Evolutionary conservation across 2,797 vertebrate genomes (phyloP).

Genomic region (Buphagus erythrorhynchus): DNA sequence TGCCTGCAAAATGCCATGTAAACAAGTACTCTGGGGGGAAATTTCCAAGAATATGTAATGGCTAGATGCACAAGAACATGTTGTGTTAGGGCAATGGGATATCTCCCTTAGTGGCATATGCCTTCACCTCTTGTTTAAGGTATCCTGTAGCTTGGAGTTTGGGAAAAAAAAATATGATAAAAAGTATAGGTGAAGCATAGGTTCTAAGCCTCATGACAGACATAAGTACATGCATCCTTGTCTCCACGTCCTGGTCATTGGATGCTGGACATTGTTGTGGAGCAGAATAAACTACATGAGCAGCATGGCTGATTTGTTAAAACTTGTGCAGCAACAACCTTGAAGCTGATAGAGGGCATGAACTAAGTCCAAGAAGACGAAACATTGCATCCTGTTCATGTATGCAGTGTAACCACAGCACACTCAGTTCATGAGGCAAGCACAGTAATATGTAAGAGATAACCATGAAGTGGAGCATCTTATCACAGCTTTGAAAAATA

Average conservation of each 20-base stretch:
- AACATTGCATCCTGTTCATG: not conserved
- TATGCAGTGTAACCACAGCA: not conserved
- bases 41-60: not conserved
- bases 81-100: not conserved
- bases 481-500: not conserved
- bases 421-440: fast-evolving
- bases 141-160: not conserved
- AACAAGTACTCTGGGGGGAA: not conserved
- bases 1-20: conserved; percentile 38
- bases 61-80: not conserved
- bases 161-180: not conserved
- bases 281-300: not conserved
- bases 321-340: not conserved
- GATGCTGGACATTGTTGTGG: fast-evolving
- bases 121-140: not conserved
- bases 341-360: too few relatives aligned
- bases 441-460: not conserved
- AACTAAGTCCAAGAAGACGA: not conserved
- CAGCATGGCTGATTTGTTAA: not conserved
- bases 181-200: not conserved
- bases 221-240: not conserved
- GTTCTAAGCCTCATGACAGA: not conserved
- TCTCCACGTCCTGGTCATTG: not conserved
- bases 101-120: not conserved
- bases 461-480: not conserved